Percentiles rank a stretch among this genome's conserved stretches.
phyloP scores from a whole-genome alignment of 2,113 vertebrate species.

The Macaca mulatta region DNA sequence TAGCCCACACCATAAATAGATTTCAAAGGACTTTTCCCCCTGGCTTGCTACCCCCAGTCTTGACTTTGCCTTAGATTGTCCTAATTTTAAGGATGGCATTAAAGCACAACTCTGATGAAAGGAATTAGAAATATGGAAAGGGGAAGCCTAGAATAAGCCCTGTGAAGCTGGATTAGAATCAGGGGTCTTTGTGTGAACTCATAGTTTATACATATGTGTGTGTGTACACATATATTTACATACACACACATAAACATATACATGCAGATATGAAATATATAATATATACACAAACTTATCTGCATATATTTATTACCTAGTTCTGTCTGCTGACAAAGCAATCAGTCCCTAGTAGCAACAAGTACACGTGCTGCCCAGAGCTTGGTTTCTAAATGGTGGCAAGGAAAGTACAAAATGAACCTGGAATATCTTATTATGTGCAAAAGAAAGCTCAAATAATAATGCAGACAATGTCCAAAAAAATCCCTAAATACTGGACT shows the following conservation, averaged over 20 bases:
- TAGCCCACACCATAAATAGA: not conserved
- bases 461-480: not conserved
- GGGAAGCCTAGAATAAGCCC: not conserved
- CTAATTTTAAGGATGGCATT: conserved; percentile 10
- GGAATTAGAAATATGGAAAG: not conserved
- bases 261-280: not conserved
- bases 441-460: conserved; percentile 41
- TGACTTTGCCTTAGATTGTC: not conserved
- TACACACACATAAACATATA: not conserved
- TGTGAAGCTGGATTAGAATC: not conserved
- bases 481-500: not conserved
- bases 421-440: not conserved
- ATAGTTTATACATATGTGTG: not conserved
- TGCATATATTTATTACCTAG: not conserved
- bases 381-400: not conserved
- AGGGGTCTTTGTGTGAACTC: not conserved
- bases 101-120: not conserved
- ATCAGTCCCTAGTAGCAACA: not conserved
- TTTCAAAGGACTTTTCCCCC: not conserved
- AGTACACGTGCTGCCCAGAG: not conserved
- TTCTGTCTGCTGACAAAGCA: not conserved
- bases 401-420: not conserved
- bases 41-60: not conserved
- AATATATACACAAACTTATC: not conserved
- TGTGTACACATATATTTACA: not conserved